Conservation (phyloP, 2,888 invertebrate species). For the Isotomurus palustris region DNA sequence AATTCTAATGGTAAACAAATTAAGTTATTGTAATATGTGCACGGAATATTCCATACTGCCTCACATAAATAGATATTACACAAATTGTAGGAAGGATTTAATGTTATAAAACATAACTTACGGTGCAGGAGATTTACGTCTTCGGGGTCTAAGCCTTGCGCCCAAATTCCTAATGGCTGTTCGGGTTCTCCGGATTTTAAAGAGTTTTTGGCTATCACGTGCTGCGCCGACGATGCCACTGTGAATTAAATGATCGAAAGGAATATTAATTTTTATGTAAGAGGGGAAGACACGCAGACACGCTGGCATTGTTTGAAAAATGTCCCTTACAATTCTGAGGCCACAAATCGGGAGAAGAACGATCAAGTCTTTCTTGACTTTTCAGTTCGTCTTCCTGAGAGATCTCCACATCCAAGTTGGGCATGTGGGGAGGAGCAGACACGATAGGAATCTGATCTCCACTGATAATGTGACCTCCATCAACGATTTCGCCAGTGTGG, state of each 20-base stretch:
- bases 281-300: too few species aligned
- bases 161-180: constrained; percentile 61
- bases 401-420: constrained; percentile 37
- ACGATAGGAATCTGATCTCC: constrained; percentile 33
- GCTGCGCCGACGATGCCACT: constrained; percentile 54
- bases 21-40: constrained; percentile 8
- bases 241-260: constrained; percentile 43
- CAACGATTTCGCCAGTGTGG: constrained; percentile 3
- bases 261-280: too few species aligned
- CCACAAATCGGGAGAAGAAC: constrained; percentile 95
- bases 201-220: constrained; percentile 40
- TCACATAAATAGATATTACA: background rate
- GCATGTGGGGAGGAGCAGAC: constrained; percentile 27
- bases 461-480: constrained; percentile 26
- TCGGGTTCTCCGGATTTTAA: constrained; percentile 48
- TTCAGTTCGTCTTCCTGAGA: constrained; percentile 67
- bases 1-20: constrained; percentile 51
- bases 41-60: background rate
- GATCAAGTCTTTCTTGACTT: constrained; percentile 84
- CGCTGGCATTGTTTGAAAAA: too few species aligned
- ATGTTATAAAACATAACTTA: constrained; percentile 58
- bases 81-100: background rate
- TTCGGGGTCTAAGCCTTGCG: constrained; percentile 64
- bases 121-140: constrained; percentile 73
- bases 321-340: constrained; percentile 92